Percentiles rank a stretch among this genome's conserved stretches.
phyloP scores from a whole-genome alignment of 2,797 vertebrate genomes.

The Malacoraja senta region DNA sequence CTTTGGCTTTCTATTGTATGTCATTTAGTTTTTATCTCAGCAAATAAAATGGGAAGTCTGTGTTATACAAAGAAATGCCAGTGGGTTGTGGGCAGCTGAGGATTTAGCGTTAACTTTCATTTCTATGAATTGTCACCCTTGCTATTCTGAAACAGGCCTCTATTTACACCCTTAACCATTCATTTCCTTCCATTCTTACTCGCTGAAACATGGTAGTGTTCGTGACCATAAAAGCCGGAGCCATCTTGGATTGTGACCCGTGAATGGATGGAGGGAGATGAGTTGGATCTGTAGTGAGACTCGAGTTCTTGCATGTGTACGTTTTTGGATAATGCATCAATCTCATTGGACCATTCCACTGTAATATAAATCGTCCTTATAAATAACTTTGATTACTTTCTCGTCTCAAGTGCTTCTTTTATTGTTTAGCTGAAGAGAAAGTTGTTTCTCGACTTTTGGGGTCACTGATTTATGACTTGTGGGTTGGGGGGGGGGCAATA shows the following conservation, averaged over 20 bases:
- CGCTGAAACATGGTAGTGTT: not conserved
- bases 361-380: constrained; percentile 30
- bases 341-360: constrained; percentile 17
- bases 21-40: no score
- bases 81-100: not conserved
- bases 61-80: not conserved
- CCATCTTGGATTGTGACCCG: not conserved
- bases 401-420: not conserved
- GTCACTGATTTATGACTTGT: no score
- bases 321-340: not conserved
- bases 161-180: not conserved
- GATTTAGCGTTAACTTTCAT: not conserved
- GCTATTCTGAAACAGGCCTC: not conserved
- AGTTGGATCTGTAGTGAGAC: not conserved
- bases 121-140: not conserved
- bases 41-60: not conserved
- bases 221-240: not conserved
- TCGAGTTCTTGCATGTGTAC: constrained; percentile 4
- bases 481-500: no score
- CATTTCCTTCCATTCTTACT: not conserved
- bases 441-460: not conserved
- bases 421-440: no score
- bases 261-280: not conserved
- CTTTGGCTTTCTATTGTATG: no score
- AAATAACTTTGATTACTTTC: constrained; percentile 30